These are phyloP conservation scores for Drosophila persimilis DNA, from an alignment of 1,140 invertebrate genomes.

Conservation along the genomic window DNA sequence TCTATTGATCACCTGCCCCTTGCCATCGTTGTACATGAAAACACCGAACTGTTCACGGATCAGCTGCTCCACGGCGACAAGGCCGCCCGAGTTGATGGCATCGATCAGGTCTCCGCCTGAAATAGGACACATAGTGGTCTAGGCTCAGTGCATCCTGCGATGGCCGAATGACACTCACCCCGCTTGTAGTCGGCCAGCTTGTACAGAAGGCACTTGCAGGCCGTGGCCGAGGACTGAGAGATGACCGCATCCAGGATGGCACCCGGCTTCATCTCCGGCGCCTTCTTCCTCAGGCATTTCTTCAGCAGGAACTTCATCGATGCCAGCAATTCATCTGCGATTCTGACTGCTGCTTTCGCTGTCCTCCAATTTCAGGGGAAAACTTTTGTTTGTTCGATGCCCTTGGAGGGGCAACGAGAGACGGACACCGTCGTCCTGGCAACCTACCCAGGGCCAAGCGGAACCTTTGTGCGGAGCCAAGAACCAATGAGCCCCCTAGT, in stretches of 20 bases:
- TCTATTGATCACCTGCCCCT: constrained; percentile 93
- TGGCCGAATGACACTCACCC: constrained; percentile 82
- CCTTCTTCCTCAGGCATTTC: constrained; percentile 80
- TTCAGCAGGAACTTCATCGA: constrained; percentile 78
- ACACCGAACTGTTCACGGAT: constrained; percentile 94
- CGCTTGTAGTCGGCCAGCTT: constrained; percentile 95
- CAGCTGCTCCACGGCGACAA: constrained; percentile 92
- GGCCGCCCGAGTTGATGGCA: constrained; percentile 92
- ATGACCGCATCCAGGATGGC: constrained; percentile 93
- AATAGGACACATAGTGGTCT: background rate
- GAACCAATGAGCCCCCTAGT: no score
- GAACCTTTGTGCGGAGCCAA: no score
- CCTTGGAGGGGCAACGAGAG: background rate
- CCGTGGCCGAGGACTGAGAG: constrained; percentile 91
- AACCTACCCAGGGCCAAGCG: background rate
- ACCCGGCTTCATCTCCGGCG: constrained; percentile 80
- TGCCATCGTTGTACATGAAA: constrained; percentile 95
- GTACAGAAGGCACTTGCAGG: constrained; percentile 93
- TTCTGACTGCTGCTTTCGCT: no score
- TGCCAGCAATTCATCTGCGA: background rate
- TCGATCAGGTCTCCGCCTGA: constrained; percentile 91
- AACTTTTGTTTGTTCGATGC: constrained; percentile 54
- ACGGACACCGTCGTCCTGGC: constrained; percentile 28
- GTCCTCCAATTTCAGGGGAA: background rate
- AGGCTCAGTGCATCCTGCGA: no score